Percentiles rank a stretch among this genome's conserved stretches.
These are phyloP conservation scores for Loriculus beryllinus DNA, from an alignment of 2,797 vertebrate genomes.

Conservation along the genomic window DNA sequence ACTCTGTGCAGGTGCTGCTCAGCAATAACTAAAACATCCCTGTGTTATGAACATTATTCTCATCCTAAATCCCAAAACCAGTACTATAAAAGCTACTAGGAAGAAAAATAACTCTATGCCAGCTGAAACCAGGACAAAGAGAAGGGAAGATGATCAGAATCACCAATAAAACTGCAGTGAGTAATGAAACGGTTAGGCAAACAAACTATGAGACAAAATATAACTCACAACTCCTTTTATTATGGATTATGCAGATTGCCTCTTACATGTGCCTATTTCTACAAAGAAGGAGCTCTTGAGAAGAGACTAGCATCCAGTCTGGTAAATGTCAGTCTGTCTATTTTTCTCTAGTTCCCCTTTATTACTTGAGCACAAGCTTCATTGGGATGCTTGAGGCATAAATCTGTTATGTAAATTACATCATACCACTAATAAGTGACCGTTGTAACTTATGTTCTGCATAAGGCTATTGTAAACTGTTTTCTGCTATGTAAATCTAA, in stretches of 20 bases:
- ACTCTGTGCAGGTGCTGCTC: background rate
- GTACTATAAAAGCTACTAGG: background rate
- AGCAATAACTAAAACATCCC: background rate
- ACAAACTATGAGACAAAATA: background rate
- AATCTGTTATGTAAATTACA: background rate
- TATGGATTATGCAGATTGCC: conserved; percentile 7
- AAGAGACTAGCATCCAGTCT: background rate
- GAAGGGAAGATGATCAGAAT: background rate
- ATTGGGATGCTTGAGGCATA: background rate
- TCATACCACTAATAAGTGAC: background rate
- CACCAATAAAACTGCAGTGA: background rate
- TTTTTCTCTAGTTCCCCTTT: background rate
- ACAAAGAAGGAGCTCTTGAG: background rate
- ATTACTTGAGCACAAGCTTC: background rate
- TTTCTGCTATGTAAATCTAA: background rate
- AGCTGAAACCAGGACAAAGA: background rate
- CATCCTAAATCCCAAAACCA: background rate
- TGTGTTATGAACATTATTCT: background rate
- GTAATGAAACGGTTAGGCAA: background rate
- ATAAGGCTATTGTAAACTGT: background rate
- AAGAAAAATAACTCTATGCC: background rate
- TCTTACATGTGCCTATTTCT: background rate
- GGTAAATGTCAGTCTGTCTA: background rate
- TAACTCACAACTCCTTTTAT: background rate
- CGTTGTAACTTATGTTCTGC: background rate